These are phyloP conservation scores for Mesodorylaimus sp. DNA, from an alignment of 2,888 invertebrate species.

Conservation along the genomic window DNA sequence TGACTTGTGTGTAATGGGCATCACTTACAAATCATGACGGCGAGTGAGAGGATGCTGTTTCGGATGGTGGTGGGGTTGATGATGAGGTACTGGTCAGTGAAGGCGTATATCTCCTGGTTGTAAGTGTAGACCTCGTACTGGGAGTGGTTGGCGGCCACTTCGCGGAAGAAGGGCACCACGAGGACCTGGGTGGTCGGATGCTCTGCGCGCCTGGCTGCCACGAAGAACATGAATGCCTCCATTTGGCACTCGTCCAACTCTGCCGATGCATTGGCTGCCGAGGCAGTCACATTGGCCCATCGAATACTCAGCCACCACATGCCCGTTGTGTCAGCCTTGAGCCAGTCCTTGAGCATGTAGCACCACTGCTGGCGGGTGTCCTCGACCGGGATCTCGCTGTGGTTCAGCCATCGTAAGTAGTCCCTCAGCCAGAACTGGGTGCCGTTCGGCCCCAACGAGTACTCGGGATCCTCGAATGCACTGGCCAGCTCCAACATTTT, in stretches of 20 bases:
- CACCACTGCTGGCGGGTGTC: no score
- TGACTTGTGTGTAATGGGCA: no score
- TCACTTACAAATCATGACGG: conserved; percentile 90
- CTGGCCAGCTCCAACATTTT: background rate
- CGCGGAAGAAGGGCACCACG: background rate
- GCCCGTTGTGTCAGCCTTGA: no score
- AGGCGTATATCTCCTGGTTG: conserved; percentile 8
- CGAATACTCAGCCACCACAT: no score
- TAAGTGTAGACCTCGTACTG: background rate
- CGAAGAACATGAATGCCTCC: no score
- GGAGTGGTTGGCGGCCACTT: background rate
- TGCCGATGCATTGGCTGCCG: no score
- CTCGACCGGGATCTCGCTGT: background rate
- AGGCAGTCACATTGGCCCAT: no score
- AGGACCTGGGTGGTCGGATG: background rate
- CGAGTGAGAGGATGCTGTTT: conserved; percentile 15
- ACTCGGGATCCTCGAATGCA: background rate
- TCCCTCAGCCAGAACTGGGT: background rate
- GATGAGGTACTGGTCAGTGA: conserved; percentile 29
- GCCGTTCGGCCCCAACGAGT: background rate
- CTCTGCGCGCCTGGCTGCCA: no score
- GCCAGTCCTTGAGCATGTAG: no score
- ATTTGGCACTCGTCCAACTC: no score
- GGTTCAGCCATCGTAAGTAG: background rate
- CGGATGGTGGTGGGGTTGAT: conserved; percentile 29